These are phyloP conservation scores for Todiramphus chloris DNA, from an alignment of 2,113 vertebrate species.

Conservation along the genomic window DNA sequence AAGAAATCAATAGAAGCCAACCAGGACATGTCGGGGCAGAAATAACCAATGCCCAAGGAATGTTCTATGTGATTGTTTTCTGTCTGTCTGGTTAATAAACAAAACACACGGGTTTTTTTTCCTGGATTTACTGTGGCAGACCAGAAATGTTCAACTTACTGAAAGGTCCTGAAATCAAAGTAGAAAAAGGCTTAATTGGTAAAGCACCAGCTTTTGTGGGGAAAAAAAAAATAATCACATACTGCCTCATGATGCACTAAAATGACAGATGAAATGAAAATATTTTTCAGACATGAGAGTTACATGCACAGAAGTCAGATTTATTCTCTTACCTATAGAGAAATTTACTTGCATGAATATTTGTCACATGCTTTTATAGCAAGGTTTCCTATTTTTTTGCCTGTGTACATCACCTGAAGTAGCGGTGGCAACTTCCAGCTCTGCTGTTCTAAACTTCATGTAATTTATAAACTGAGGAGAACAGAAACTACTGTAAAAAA, in stretches of 20 bases:
- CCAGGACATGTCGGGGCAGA: fast-evolving
- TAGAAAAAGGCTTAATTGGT: background rate
- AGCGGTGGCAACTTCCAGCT: background rate
- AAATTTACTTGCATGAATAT: background rate
- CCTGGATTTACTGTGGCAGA: background rate
- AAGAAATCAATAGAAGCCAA: background rate
- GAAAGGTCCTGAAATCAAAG: background rate
- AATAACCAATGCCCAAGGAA: background rate
- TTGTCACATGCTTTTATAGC: background rate
- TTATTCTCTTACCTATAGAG: background rate
- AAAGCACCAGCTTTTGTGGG: background rate
- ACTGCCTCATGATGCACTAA: background rate
- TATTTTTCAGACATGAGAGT: background rate
- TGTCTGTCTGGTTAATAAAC: background rate
- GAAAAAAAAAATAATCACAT: background rate
- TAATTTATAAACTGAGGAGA: background rate
- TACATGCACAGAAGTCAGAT: background rate
- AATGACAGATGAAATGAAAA: background rate
- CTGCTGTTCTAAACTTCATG: background rate
- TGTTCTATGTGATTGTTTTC: background rate
- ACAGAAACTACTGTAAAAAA: background rate
- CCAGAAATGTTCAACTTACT: background rate
- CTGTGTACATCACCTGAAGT: background rate
- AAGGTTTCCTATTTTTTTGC: background rate
- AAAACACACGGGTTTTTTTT: background rate